Evolutionary conservation across 1,140 invertebrate species (phyloP), one percentile per base, ranked within the genome.

Genomic region (Rhopalosiphum padi): DNA sequence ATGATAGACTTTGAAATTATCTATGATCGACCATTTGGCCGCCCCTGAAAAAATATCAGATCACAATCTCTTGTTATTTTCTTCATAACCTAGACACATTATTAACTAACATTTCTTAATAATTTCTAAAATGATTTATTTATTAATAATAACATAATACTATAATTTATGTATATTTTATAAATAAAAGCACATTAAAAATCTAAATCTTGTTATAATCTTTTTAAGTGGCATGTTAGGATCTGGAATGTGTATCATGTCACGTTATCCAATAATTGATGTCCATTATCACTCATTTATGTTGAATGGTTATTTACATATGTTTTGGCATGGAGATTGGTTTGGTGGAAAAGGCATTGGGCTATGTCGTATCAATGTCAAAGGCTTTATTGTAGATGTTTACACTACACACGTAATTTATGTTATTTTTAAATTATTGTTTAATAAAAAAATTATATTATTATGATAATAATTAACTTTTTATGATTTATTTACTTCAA

Each of bases 311-410:
- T 99, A 99, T 95, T 97, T 99, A 91, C 99, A 99, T 95, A 99
- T 99, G 95, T 96, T 99, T 94, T 98, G 98, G 88, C 99, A 99
- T 95, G 99, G 98, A 3, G 99, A 99, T 95, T 99, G 99, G 99
- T 99, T 99, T 96, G 99, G 98, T 91, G 99, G 99, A 18, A 99
- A 99, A 96, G 98, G 98, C 68, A 97, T 99, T 91, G 99, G 98
- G 23, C 95, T 99, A n/a, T 98, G 97, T 94, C 96, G 96, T 94
- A 96, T 99, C 22, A 95, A 97, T 94, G 95, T 96, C 93, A 95
- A 96, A 37, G 96, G 97, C 94, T 95, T 97, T 92, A 96, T 96
- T 90, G 96, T 99, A 41, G 97, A 98, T 96, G 95, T 99, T 94
- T 99, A 99, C 95, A 97, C 97, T 94, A 97, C 98, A 94, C 99